phyloP scores from a whole-genome alignment of 2,113 vertebrate genomes.

The Aleadryas rufinucha region DNA sequence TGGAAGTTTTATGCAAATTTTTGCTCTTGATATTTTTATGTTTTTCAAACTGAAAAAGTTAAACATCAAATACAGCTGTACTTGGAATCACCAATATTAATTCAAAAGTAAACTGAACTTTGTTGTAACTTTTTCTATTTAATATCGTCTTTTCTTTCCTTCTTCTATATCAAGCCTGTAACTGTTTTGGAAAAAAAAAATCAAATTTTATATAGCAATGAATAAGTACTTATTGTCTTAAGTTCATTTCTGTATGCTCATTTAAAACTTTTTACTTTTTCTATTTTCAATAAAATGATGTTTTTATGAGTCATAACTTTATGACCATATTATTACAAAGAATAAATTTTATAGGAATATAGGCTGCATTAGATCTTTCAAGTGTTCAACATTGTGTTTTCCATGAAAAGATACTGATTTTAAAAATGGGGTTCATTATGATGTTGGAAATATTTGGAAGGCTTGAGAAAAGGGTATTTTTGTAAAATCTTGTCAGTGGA shows the following conservation, averaged over 20 bases:
- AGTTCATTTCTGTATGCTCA: background rate
- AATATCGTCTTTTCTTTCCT: background rate
- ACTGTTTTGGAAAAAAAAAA: background rate
- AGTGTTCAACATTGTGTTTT: background rate
- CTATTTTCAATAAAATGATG: conserved; percentile 49
- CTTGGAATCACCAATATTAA: background rate
- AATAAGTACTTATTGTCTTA: conserved; percentile 32
- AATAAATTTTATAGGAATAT: conserved; percentile 47
- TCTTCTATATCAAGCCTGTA: background rate
- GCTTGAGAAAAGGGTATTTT: background rate
- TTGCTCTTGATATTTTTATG: background rate
- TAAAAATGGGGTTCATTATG: background rate
- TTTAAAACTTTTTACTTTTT: conserved; percentile 41
- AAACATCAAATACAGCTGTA: background rate
- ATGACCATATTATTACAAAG: conserved; percentile 45
- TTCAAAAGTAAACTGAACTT: conserved; percentile 32
- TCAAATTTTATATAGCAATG: conserved; percentile 24
- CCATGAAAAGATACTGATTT: conserved; percentile 12
- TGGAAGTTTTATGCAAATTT: background rate
- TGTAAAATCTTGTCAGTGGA: background rate
- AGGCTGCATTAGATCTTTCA: conserved; percentile 14
- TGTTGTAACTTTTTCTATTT: conserved; percentile 13
- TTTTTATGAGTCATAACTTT: conserved; percentile 55
- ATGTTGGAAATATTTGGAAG: background rate
- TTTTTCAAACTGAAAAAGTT: background rate